A percentile compares a stretch with the other conserved stretches of the same genome.
Conservation (phyloP, 2,797 vertebrate species). For the Micropoecilia bifurca region DNA sequence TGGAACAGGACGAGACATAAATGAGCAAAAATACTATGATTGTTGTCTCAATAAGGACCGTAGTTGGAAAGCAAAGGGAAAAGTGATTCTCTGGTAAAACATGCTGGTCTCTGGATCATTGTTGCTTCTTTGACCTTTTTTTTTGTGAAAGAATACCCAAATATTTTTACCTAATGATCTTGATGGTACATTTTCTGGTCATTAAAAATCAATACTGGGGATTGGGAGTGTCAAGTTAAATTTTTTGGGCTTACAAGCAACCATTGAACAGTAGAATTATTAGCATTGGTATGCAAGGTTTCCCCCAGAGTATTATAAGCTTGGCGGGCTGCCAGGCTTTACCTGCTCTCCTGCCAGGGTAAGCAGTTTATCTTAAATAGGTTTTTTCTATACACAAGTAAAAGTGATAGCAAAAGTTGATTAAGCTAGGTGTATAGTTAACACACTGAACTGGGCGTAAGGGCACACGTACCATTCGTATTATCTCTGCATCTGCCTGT, state of each 20-base stretch:
- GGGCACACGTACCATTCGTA: too few relatives aligned
- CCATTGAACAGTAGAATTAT: not conserved
- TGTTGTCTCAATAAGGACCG: not conserved
- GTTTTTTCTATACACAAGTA: too few relatives aligned
- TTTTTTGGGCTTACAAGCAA: not conserved
- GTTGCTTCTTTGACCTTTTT: not conserved
- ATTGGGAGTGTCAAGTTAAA: not conserved
- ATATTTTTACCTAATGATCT: not conserved
- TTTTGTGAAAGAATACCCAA: not conserved
- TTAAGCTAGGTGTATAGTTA: too few relatives aligned
- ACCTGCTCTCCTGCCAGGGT: too few relatives aligned
- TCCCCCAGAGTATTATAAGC: too few relatives aligned
- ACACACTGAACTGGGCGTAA: too few relatives aligned
- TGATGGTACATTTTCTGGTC: too few relatives aligned
- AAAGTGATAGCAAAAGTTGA: too few relatives aligned
- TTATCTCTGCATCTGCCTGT: too few relatives aligned
- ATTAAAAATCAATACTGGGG: not conserved
- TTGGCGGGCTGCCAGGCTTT: too few relatives aligned
- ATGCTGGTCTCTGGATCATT: not conserved
- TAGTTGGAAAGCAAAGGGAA: not conserved
- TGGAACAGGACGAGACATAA: constrained; percentile 51
- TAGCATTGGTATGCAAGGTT: not conserved
- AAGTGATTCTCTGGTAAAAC: not conserved
- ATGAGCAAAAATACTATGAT: not conserved
- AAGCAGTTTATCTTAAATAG: too few relatives aligned